A percentile compares a stretch with the other conserved stretches of the same genome.
Evolutionary conservation across 2,888 invertebrate genomes (phyloP).

Genomic region (Cerceris rybyensis): DNA sequence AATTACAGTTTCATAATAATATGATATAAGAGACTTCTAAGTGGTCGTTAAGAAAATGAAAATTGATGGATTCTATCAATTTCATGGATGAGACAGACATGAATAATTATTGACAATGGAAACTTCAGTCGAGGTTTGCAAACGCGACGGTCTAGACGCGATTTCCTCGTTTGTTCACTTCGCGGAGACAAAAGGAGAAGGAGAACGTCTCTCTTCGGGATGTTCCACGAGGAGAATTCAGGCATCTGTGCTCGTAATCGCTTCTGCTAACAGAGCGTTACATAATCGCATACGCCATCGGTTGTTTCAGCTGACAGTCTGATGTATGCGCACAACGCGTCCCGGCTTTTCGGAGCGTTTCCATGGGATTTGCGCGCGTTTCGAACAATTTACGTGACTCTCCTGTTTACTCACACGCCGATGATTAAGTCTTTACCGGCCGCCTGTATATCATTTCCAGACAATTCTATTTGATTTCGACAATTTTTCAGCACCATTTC

Average conservation of each 20-base stretch:
- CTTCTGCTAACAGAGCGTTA: constrained; percentile 30
- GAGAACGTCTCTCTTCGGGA: constrained; percentile 25
- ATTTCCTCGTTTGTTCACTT: constrained; percentile 17
- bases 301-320: constrained; percentile 32
- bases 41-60: not conserved
- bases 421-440: too few relatives aligned
- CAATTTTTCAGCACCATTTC: too few relatives aligned
- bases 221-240: constrained; percentile 23
- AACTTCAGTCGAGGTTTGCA: constrained; percentile 27
- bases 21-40: too few relatives aligned
- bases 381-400: not conserved
- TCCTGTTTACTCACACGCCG: too few relatives aligned
- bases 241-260: constrained; percentile 31
- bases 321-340: constrained; percentile 19
- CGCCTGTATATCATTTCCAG: too few relatives aligned
- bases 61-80: not conserved
- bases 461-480: too few relatives aligned
- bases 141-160: constrained; percentile 28
- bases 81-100: not conserved
- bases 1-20: too few relatives aligned
- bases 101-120: constrained; percentile 35
- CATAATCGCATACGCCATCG: constrained; percentile 29
- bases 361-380: constrained; percentile 7
- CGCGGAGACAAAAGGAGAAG: constrained; percentile 22
- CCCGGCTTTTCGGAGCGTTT: constrained; percentile 32